These are phyloP conservation scores for Furcula furcula DNA, from an alignment of 2,888 invertebrate genomes.

Conservation along the genomic window DNA sequence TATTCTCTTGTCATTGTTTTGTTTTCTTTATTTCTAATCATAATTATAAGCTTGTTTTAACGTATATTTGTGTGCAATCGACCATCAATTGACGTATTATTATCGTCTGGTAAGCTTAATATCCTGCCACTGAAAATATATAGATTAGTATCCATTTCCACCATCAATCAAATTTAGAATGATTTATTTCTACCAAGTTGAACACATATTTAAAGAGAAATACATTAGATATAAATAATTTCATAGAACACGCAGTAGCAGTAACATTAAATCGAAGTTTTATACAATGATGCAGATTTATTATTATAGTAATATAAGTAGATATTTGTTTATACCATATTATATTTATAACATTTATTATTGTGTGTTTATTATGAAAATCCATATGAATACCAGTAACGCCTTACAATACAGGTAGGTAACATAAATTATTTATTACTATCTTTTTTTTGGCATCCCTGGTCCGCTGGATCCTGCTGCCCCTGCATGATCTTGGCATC, in stretches of 20 bases:
- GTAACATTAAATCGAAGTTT: neutral
- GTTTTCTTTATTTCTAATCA: conserved; percentile 29
- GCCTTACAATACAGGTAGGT: conserved; percentile 33
- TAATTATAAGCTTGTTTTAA: conserved; percentile 53
- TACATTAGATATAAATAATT: too few relatives aligned
- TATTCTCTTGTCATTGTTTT: conserved; percentile 41
- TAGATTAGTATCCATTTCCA: conserved; percentile 18
- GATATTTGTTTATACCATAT: neutral
- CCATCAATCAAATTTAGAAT: conserved; percentile 9
- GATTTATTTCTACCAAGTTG: too few relatives aligned
- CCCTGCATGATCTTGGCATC: conserved; percentile 74
- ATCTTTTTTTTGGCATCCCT: conserved; percentile 65
- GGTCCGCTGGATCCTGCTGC: conserved; percentile 72
- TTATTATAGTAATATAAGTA: neutral
- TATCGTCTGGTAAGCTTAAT: conserved; percentile 26
- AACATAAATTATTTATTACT: conserved; percentile 48
- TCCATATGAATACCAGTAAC: conserved; percentile 18
- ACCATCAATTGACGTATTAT: conserved; percentile 22
- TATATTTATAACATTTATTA: neutral
- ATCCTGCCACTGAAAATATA: conserved; percentile 18
- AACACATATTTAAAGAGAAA: too few relatives aligned
- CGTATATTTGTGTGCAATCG: conserved; percentile 27
- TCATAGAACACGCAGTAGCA: neutral
- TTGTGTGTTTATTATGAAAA: neutral
- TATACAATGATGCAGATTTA: neutral